A percentile compares a stretch with the other conserved stretches of the same genome.
Conservation (phyloP, 2,888 invertebrate genomes). For the Eupithecia vulgata region DNA sequence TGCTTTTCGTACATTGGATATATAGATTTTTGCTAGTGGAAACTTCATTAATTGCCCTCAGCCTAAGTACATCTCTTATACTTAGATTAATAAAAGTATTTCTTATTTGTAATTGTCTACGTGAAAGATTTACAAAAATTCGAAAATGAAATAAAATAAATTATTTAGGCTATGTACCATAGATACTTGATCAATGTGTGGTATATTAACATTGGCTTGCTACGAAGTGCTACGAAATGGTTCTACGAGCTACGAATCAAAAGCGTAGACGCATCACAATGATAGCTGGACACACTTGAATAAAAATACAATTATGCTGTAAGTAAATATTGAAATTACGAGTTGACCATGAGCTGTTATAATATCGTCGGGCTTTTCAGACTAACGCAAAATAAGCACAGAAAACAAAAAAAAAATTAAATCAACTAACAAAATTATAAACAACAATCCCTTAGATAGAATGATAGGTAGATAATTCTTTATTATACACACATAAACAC, state of each 20-base stretch:
- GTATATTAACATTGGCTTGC: slow-evolving; percentile 1
- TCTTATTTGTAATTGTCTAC: too few species aligned
- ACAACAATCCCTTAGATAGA: too few species aligned
- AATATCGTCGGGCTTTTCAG: background rate
- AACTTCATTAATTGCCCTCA: too few species aligned
- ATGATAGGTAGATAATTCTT: too few species aligned
- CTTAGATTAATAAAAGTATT: too few species aligned
- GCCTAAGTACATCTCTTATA: too few species aligned
- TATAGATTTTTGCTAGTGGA: too few species aligned
- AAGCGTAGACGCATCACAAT: slow-evolving; percentile 9
- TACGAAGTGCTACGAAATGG: slow-evolving; percentile 29
- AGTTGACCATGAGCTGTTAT: background rate
- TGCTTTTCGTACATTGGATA: too few species aligned
- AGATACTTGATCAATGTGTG: background rate
- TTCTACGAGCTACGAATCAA: slow-evolving; percentile 33
- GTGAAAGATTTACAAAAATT: too few species aligned
- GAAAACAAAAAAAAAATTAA: background rate
- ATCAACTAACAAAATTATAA: background rate
- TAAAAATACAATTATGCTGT: background rate
- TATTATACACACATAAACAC: too few species aligned
- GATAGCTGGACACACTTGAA: background rate
- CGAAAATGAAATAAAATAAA: too few species aligned
- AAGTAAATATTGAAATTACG: background rate
- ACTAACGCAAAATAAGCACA: background rate
- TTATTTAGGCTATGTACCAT: too few species aligned